These are phyloP conservation scores for Elephantulus edwardii DNA, from an alignment of 2,113 vertebrate species.

Conservation along the genomic window DNA sequence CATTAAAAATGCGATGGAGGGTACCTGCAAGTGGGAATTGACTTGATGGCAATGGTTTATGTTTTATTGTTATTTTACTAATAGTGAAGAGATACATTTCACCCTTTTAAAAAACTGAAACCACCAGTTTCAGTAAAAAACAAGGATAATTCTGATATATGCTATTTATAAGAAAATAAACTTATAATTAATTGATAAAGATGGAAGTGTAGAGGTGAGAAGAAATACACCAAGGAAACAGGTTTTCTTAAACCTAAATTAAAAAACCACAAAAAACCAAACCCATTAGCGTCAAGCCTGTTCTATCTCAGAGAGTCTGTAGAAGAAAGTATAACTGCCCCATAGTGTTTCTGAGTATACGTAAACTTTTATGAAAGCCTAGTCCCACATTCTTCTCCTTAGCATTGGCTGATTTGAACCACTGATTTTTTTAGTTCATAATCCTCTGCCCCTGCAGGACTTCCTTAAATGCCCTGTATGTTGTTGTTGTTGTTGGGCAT, in stretches of 20 bases:
- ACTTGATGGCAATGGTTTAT: too few relatives aligned
- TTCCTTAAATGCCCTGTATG: too few relatives aligned
- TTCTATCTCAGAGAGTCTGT: background rate
- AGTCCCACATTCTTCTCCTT: background rate
- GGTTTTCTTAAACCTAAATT: background rate
- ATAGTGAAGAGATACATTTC: background rate
- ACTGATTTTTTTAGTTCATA: too few relatives aligned
- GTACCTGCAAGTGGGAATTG: too few relatives aligned
- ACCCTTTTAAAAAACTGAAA: background rate
- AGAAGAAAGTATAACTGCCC: background rate
- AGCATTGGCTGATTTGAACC: background rate
- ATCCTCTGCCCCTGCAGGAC: background rate
- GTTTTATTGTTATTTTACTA: background rate
- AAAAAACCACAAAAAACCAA: background rate
- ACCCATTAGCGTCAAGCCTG: too few relatives aligned
- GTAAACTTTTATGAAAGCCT: background rate
- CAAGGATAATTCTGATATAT: background rate
- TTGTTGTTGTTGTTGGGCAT: too few relatives aligned
- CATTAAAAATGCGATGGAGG: too few relatives aligned
- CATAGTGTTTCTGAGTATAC: background rate
- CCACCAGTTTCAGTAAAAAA: background rate
- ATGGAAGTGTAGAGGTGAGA: background rate
- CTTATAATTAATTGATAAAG: background rate
- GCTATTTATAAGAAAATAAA: background rate
- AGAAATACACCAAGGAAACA: background rate